These are phyloP conservation scores for Cerastis rubricosa DNA, from an alignment of 2,888 invertebrate genomes.

Conservation along the genomic window DNA sequence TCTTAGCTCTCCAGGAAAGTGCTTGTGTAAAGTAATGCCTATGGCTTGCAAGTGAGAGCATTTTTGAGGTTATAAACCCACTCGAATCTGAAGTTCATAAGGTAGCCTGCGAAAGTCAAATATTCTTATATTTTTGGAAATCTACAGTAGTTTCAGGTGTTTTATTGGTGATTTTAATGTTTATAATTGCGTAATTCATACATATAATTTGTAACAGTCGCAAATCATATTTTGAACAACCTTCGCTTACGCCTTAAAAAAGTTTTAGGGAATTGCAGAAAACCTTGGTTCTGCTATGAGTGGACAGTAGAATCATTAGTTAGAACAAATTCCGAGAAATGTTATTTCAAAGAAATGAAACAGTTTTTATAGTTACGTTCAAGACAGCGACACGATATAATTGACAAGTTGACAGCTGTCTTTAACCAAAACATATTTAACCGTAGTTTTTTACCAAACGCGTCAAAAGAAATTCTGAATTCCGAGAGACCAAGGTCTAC, in stretches of 20 bases:
- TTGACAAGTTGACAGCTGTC: slow-evolving; percentile 61
- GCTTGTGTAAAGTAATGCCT: slow-evolving; percentile 52
- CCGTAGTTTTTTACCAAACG: slow-evolving; percentile 30
- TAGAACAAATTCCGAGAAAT: slow-evolving; percentile 33
- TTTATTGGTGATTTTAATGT: neutral
- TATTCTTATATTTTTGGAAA: neutral
- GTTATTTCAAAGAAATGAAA: slow-evolving; percentile 43
- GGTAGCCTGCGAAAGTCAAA: neutral
- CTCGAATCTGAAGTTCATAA: neutral
- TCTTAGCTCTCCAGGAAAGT: slow-evolving; percentile 65
- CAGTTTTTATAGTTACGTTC: slow-evolving; percentile 22
- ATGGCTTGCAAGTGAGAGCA: slow-evolving; percentile 35
- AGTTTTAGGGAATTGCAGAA: neutral
- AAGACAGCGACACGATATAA: slow-evolving; percentile 31
- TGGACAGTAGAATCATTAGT: slow-evolving; percentile 26
- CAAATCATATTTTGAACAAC: neutral
- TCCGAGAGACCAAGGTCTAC: neutral
- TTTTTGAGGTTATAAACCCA: slow-evolving; percentile 13
- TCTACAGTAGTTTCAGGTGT: neutral
- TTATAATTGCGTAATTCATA: neutral
- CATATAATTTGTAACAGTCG: neutral
- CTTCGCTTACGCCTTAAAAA: neutral
- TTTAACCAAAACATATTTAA: slow-evolving; percentile 28
- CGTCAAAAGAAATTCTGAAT: slow-evolving; percentile 16
- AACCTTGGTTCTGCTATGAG: slow-evolving; percentile 18